Conservation (phyloP, 2,113 vertebrate species). For the Thalassarche chlororhynchos region DNA sequence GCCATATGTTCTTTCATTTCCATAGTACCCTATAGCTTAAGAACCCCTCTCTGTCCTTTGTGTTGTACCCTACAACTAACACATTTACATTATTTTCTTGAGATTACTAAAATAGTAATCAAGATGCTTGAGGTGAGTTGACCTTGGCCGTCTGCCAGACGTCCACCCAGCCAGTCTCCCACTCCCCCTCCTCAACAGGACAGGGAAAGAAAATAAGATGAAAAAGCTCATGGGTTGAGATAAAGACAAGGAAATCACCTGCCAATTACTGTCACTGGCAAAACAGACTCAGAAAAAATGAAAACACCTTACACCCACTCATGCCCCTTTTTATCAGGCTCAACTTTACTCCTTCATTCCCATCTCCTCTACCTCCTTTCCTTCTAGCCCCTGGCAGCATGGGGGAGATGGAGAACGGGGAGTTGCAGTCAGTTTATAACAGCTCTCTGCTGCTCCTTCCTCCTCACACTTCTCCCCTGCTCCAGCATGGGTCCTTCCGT, state of each 20-base stretch:
- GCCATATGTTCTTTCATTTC: not conserved
- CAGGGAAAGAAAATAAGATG: not conserved
- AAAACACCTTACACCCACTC: not conserved
- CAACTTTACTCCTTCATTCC: not conserved
- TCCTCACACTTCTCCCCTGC: not conserved
- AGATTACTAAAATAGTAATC: not conserved
- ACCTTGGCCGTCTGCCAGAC: not conserved
- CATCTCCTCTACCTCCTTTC: not conserved
- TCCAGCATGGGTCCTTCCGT: not conserved
- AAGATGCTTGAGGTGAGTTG: not conserved
- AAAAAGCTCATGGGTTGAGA: not conserved
- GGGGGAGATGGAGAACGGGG: not conserved
- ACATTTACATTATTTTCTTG: not conserved
- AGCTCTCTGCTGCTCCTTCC: not conserved
- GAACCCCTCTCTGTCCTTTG: not conserved
- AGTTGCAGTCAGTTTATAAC: not conserved
- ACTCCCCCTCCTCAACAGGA: not conserved
- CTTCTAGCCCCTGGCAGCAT: not conserved
- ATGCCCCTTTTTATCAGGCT: not conserved
- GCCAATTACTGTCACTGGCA: not conserved
- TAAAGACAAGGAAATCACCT: not conserved
- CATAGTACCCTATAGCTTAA: not conserved
- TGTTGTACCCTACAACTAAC: rapidly evolving
- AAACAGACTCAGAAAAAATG: not conserved
- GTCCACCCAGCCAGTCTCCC: not conserved